Conservation (phyloP, 2,113 vertebrate genomes). For the Podilymbus podiceps region DNA sequence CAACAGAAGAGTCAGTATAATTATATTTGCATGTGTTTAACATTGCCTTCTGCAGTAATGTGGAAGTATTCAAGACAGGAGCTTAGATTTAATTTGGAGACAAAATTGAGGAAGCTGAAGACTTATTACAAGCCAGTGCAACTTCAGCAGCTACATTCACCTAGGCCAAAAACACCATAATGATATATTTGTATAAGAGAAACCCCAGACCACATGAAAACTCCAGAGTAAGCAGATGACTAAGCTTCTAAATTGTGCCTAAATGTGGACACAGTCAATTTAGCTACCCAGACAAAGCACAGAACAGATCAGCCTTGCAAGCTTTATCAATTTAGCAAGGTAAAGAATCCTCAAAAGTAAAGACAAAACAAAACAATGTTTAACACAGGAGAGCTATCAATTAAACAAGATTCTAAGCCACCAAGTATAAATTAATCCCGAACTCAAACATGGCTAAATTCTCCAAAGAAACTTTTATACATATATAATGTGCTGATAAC, state of each 20-base stretch:
- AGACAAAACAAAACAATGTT: background rate
- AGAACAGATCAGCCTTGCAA: conserved; percentile 11
- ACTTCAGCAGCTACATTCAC: conserved; percentile 27
- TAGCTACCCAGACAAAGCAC: conserved; percentile 25
- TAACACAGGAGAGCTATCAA: background rate
- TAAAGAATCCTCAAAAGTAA: background rate
- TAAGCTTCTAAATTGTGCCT: conserved; percentile 50
- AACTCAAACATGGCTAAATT: background rate
- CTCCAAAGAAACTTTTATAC: background rate
- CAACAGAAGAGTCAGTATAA: background rate
- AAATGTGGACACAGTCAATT: conserved; percentile 50
- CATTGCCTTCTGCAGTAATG: background rate
- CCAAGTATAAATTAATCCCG: background rate
- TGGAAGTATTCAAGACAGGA: conserved; percentile 2
- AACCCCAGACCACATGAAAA: conserved; percentile 51
- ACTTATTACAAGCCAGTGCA: conserved; percentile 28
- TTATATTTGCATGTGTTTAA: conserved; percentile 7
- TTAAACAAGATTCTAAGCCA: background rate
- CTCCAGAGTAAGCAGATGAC: conserved; percentile 45
- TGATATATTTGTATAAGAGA: conserved; percentile 55
- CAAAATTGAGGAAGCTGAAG: conserved; percentile 45
- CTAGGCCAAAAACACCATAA: conserved; percentile 51
- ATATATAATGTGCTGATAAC: background rate
- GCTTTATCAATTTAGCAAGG: conserved; percentile 13
- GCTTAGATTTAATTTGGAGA: conserved; percentile 35